Percentiles rank a stretch among this genome's conserved stretches.
Evolutionary conservation across 2,888 invertebrate species (phyloP).

Genomic region (Drosophila mimica): DNA sequence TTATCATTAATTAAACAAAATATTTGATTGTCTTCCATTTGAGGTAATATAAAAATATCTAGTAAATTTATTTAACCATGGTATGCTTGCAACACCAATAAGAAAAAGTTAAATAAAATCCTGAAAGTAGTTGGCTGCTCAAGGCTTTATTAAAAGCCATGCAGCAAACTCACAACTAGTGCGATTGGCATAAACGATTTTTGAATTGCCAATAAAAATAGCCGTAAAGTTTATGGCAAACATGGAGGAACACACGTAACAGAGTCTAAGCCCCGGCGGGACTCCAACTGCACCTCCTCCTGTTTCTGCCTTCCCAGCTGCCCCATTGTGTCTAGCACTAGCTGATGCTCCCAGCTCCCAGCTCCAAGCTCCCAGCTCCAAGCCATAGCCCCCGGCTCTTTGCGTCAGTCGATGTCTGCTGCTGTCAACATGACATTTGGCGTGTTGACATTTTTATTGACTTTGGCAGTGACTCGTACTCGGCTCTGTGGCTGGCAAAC

Average conservation of each 20-base stretch:
- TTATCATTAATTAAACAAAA: background rate
- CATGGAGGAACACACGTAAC: constrained; percentile 54
- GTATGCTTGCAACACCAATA: constrained; percentile 5
- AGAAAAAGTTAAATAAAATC: constrained; percentile 3
- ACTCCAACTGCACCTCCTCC: background rate
- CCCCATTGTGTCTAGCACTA: constrained; percentile 47
- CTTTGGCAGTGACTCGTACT: constrained; percentile 72
- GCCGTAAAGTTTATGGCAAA: constrained; percentile 60
- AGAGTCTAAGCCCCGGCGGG: constrained; percentile 19
- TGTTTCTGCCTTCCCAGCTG: background rate
- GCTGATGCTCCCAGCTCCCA: constrained; percentile 5
- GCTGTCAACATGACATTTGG: constrained; percentile 81
- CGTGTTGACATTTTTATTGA: constrained; percentile 81
- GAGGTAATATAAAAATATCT: background rate
- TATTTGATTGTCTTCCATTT: background rate
- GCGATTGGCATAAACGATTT: constrained; percentile 82
- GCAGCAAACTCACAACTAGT: constrained; percentile 41
- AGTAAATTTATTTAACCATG: background rate
- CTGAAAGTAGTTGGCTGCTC: constrained; percentile 4
- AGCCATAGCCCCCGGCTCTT: constrained; percentile 4
- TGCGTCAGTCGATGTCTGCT: constrained; percentile 49
- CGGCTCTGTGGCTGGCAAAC: constrained; percentile 32
- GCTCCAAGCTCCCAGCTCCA: constrained; percentile 2
- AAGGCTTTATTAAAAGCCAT: constrained; percentile 68
- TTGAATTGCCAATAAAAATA: constrained; percentile 80